These are phyloP conservation scores for Sanderia malayensis DNA, from an alignment of 30 jellyfish, hydroid and myxozoan genomes.

Conservation along the genomic window DNA sequence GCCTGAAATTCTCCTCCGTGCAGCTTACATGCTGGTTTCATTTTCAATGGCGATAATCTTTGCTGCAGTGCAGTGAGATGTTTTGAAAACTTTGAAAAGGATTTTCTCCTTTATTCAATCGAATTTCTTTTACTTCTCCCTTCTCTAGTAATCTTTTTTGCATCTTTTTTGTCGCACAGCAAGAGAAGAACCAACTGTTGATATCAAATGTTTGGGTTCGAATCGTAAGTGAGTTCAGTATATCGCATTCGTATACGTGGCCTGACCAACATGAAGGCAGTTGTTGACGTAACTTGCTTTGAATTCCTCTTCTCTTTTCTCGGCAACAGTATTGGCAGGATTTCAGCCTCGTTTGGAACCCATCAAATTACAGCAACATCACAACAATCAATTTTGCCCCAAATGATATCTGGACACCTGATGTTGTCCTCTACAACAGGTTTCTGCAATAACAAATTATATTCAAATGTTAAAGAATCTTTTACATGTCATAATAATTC, in stretches of 20 bases:
- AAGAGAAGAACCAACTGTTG: constrained; percentile 60
- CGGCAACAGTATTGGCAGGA: constrained; percentile 78
- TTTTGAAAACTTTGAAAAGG: too few species aligned
- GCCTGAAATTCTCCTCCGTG: too few species aligned
- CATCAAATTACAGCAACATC: constrained; percentile 47
- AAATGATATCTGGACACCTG: constrained; percentile 66
- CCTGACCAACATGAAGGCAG: background rate
- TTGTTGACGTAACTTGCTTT: background rate
- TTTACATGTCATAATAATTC: too few species aligned
- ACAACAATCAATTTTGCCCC: constrained; percentile 48
- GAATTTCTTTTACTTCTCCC: too few species aligned
- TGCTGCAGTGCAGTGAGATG: background rate
- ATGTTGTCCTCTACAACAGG: constrained; percentile 69
- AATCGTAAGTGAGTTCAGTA: constrained; percentile 50
- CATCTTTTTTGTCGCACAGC: constrained; percentile 20
- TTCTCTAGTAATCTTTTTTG: background rate
- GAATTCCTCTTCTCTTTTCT: background rate
- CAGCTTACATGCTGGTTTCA: background rate
- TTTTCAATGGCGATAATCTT: background rate
- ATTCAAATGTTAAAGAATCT: too few species aligned
- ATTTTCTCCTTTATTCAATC: too few species aligned
- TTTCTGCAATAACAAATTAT: too few species aligned
- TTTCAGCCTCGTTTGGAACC: constrained; percentile 58
- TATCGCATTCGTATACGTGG: background rate
- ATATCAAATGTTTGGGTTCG: constrained; percentile 59